Conservation (phyloP, 2,113 vertebrate genomes). For the Merops nubicus region DNA sequence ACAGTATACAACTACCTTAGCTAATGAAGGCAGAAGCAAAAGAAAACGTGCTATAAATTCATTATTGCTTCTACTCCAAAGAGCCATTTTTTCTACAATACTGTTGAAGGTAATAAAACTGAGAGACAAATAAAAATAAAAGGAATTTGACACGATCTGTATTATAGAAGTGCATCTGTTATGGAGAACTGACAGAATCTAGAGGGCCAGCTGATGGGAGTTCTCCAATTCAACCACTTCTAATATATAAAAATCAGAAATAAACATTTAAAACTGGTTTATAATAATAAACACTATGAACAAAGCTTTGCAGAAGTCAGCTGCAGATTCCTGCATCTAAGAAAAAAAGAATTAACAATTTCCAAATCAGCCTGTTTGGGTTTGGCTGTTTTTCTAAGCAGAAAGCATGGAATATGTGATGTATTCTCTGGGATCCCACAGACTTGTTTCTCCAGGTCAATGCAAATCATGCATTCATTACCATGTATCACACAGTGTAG, state of each 20-base stretch:
- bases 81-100: neutral
- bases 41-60: neutral
- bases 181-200: neutral
- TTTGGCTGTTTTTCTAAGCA: neutral
- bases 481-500: rapidly evolving
- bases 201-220: neutral
- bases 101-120: neutral
- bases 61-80: neutral
- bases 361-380: neutral
- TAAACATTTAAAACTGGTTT: neutral
- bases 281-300: neutral
- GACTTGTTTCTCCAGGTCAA: neutral
- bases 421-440: neutral
- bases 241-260: neutral
- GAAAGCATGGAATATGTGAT: neutral
- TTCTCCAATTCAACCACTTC: neutral
- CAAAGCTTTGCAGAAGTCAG: neutral
- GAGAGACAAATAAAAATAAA: neutral
- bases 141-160: neutral
- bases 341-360: neutral
- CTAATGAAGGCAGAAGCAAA: neutral
- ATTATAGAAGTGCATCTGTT: neutral
- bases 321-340: neutral
- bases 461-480: neutral
- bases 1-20: neutral